Evolutionary conservation across 2,797 vertebrate species (phyloP).

Genomic region (Champsocephalus esox): DNA sequence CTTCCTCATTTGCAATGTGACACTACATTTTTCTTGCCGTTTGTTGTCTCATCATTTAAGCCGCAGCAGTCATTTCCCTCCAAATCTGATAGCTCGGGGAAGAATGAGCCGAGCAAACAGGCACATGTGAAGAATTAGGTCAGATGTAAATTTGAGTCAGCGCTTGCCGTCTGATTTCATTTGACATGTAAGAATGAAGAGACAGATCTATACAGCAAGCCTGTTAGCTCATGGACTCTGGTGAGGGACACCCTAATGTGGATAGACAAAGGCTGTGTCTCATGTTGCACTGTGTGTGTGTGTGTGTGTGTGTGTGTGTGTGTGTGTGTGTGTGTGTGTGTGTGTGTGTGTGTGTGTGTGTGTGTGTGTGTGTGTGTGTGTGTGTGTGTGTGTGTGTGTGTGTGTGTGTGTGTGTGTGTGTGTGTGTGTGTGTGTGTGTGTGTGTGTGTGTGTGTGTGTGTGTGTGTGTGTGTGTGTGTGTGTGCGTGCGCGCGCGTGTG

Average conservation of each 20-base stretch:
- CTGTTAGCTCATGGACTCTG: conserved; percentile 30
- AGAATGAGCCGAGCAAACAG: conserved; percentile 33
- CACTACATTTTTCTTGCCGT: conserved; percentile 9
- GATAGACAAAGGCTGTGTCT: not conserved
- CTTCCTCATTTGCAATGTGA: conserved; percentile 16
- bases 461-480: not conserved
- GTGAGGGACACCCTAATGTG: conserved; percentile 8
- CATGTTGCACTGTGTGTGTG: not conserved
- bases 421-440: not conserved
- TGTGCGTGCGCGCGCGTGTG: not conserved
- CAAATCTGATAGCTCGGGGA: conserved; percentile 33
- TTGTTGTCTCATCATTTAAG: conserved; percentile 21
- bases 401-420: not conserved
- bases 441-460: not conserved
- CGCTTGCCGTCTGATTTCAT: conserved; percentile 57
- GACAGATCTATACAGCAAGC: conserved; percentile 36
- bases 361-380: not conserved
- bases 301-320: not conserved
- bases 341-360: not conserved
- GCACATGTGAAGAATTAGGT: conserved; percentile 66
- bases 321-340: not conserved
- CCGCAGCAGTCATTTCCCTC: not conserved
- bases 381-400: not conserved
- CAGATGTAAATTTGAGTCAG: conserved; percentile 73
- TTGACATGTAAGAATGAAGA: conserved; percentile 46